phyloP scores from a whole-genome alignment of 2,797 vertebrate species.

The Gallinago stenura region DNA sequence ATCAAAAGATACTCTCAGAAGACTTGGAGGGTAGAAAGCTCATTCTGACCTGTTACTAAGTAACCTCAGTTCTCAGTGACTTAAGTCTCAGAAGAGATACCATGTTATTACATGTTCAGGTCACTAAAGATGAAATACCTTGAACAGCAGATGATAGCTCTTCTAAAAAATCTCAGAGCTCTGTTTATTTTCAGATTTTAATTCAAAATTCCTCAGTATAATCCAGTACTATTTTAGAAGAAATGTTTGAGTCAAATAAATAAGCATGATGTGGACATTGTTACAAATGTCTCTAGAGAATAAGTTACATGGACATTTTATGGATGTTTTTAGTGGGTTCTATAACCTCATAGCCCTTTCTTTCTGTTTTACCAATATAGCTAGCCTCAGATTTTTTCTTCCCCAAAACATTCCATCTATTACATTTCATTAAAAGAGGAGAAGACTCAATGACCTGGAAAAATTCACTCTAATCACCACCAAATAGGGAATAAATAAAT shows the following conservation, averaged over 20 bases:
- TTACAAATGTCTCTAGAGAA: background rate
- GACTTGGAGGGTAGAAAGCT: background rate
- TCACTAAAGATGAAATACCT: background rate
- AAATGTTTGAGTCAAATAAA: background rate
- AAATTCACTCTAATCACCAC: conserved; percentile 3
- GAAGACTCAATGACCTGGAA: background rate
- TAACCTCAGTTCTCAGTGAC: background rate
- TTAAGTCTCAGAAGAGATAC: background rate
- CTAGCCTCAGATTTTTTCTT: background rate
- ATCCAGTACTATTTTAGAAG: background rate
- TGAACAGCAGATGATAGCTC: background rate
- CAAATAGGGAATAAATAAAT: background rate
- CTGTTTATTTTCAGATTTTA: background rate
- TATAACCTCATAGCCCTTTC: background rate
- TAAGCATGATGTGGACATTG: background rate
- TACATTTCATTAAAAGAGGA: background rate
- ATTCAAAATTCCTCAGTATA: background rate
- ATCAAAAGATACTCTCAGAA: background rate
- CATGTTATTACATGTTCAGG: background rate
- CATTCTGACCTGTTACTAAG: background rate
- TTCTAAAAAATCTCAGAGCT: background rate
- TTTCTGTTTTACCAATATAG: background rate
- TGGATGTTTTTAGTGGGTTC: background rate
- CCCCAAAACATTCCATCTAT: background rate
- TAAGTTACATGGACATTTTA: background rate